A percentile compares a stretch with the other conserved stretches of the same genome.
Evolutionary conservation across 2,113 vertebrate species (phyloP).

Genomic region (Tricholaema leucomelas): DNA sequence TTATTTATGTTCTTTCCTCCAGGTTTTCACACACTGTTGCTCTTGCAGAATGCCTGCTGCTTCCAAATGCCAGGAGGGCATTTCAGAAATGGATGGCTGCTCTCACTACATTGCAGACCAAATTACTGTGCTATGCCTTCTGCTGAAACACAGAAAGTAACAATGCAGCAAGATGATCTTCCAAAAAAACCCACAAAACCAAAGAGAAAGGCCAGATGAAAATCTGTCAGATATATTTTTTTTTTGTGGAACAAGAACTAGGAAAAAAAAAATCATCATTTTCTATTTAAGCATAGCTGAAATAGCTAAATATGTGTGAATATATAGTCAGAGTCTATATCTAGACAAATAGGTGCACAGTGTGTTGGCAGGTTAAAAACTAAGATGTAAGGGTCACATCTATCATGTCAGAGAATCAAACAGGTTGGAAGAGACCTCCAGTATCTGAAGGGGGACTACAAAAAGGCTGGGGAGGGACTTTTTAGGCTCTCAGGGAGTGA

Average conservation of each 20-base stretch:
- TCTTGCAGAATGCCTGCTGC: conserved; percentile 32
- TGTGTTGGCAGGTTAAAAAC: not conserved
- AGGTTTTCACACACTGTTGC: conserved; percentile 33
- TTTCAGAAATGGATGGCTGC: conserved; percentile 32
- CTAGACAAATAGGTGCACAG: not conserved
- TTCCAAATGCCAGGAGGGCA: not conserved
- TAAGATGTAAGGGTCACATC: not conserved
- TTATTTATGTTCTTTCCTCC: conserved; percentile 20
- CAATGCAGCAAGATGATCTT: not conserved
- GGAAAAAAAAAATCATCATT: not conserved
- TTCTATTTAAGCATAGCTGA: not conserved
- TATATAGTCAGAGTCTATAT: not conserved
- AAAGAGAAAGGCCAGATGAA: no score
- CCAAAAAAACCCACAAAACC: not conserved
- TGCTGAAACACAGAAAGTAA: not conserved
- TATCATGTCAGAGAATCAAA: no score
- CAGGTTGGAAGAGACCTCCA: no score
- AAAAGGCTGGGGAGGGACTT: no score
- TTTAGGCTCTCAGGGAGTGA: no score
- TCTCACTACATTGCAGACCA: not conserved
- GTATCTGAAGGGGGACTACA: no score
- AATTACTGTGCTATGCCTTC: not conserved
- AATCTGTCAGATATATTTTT: not conserved
- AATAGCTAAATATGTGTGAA: not conserved
- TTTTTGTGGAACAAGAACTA: not conserved